These are phyloP conservation scores for Gobio occitaniae DNA, from an alignment of 2,797 vertebrate species.

Conservation along the genomic window DNA sequence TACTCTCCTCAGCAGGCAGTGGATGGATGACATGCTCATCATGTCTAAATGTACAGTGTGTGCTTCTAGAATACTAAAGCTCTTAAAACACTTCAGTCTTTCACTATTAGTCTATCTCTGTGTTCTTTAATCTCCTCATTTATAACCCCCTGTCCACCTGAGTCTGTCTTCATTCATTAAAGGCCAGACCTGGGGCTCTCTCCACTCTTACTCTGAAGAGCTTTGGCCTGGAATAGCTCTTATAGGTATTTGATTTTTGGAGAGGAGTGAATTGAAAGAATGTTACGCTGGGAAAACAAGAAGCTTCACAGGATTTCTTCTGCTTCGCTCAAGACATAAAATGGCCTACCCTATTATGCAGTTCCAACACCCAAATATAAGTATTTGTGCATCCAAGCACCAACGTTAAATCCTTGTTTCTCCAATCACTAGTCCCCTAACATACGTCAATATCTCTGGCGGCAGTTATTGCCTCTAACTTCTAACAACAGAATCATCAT, in stretches of 20 bases:
- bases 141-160: constrained; percentile 58
- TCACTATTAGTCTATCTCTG: constrained; percentile 61
- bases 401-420: not conserved
- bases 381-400: not conserved
- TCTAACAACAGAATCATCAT: not conserved
- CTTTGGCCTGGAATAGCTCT: constrained; percentile 23
- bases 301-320: constrained; percentile 26
- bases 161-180: constrained; percentile 70
- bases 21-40: constrained; percentile 71
- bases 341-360: not conserved
- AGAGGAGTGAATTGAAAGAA: constrained; percentile 41
- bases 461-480: not conserved
- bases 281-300: constrained; percentile 31
- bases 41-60: constrained; percentile 68
- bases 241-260: constrained; percentile 39
- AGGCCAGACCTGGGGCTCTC: constrained; percentile 68
- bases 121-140: constrained; percentile 58
- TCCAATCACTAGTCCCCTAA: not conserved
- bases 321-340: constrained; percentile 41
- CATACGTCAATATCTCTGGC: not conserved
- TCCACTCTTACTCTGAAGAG: constrained; percentile 61
- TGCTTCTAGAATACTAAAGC: constrained; percentile 64
- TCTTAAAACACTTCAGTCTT: constrained; percentile 66
- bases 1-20: constrained; percentile 61
- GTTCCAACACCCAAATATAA: not conserved